phyloP scores from a whole-genome alignment of 1,140 invertebrate species.

The Xylocopa sonorina region DNA sequence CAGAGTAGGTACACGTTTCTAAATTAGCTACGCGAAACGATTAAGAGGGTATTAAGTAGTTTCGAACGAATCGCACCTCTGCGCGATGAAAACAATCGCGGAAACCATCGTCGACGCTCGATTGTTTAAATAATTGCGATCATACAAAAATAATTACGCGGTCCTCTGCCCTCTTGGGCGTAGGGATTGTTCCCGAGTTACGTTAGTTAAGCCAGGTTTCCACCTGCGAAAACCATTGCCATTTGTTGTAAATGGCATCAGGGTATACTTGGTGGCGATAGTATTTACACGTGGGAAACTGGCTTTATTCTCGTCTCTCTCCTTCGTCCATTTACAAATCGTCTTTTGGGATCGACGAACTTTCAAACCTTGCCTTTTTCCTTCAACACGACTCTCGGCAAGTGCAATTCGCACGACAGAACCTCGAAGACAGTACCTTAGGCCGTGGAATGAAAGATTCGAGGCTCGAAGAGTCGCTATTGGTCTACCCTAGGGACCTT shows the following conservation, averaged over 20 bases:
- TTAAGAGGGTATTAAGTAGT: slow-evolving; percentile 53
- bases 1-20: slow-evolving; percentile 49
- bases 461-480: slow-evolving; percentile 42
- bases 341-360: slow-evolving; percentile 17
- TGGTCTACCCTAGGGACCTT: slow-evolving; percentile 1
- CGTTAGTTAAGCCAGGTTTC: slow-evolving; percentile 37
- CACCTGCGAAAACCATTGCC: no score
- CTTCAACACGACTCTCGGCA: not conserved
- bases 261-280: no score
- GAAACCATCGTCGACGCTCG: slow-evolving; percentile 46
- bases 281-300: no score
- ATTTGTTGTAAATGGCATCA: no score
- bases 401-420: not conserved
- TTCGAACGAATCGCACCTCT: slow-evolving; percentile 56
- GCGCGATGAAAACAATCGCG: slow-evolving; percentile 51
- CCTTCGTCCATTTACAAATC: slow-evolving; percentile 26
- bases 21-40: slow-evolving; percentile 59
- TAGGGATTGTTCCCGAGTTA: slow-evolving; percentile 20
- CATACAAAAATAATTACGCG: slow-evolving; percentile 69
- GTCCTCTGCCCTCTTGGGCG: slow-evolving; percentile 19
- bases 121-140: slow-evolving; percentile 62
- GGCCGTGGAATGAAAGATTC: slow-evolving; percentile 60
- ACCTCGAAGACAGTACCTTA: slow-evolving; percentile 52
- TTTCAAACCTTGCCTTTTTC: not conserved
- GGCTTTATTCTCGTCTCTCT: not conserved